phyloP scores from a whole-genome alignment of 2,113 vertebrate genomes.

The Xiphias gladius region DNA sequence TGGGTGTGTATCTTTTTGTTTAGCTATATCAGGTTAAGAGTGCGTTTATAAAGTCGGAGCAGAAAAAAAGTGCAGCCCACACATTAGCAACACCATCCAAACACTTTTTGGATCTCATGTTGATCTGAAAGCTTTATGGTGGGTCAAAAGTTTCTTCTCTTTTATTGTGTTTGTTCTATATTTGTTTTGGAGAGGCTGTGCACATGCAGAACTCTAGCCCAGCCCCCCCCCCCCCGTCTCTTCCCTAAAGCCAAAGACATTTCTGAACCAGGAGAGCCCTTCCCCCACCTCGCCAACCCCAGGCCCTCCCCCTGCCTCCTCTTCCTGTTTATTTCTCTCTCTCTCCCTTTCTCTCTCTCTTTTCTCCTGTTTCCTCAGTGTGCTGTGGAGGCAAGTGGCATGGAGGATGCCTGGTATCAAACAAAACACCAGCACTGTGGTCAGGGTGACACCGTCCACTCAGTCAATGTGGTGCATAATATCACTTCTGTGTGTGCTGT shows the following conservation, averaged over 20 bases:
- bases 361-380: slow-evolving; percentile 63
- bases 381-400: slow-evolving; percentile 51
- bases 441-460: slow-evolving; percentile 63
- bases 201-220: slow-evolving; percentile 57
- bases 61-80: slow-evolving; percentile 16
- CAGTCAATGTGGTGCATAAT: neutral
- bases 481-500: slow-evolving; percentile 8
- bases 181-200: slow-evolving; percentile 74
- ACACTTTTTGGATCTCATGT: slow-evolving; percentile 9
- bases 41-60: neutral
- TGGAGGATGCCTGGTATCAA: slow-evolving; percentile 54
- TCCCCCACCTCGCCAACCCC: slow-evolving; percentile 52
- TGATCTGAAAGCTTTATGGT: slow-evolving; percentile 36
- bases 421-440: slow-evolving; percentile 42
- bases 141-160: slow-evolving; percentile 52
- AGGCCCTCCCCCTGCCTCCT: slow-evolving; percentile 63
- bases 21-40: neutral
- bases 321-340: slow-evolving; percentile 83
- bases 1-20: neutral
- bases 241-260: slow-evolving; percentile 61
- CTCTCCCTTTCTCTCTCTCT: slow-evolving; percentile 40
- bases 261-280: slow-evolving; percentile 66
- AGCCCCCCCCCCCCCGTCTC: neutral
- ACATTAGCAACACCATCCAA: neutral
- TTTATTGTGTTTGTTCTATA: slow-evolving; percentile 52